Conservation (phyloP, 2,113 vertebrate genomes). For the Eupsittula cactorum region DNA sequence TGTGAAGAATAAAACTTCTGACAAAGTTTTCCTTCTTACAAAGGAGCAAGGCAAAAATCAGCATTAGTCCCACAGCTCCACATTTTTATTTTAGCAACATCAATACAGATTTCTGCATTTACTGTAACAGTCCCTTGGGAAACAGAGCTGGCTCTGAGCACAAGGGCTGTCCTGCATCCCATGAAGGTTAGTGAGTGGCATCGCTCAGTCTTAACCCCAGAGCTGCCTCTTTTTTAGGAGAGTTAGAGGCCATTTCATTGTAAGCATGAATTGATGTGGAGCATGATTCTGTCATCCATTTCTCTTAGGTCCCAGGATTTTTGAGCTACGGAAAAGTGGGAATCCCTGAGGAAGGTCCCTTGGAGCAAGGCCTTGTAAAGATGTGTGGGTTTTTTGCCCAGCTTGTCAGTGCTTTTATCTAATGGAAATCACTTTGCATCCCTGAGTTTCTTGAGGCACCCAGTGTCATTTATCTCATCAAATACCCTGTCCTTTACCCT, state of each 20-base stretch:
- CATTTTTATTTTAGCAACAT: background rate
- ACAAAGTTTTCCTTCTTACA: background rate
- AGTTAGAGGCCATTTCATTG: background rate
- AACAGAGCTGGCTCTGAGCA: background rate
- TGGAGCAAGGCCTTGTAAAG: background rate
- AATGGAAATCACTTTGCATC: background rate
- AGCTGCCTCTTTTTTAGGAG: background rate
- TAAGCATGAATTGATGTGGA: background rate
- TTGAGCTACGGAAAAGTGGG: background rate
- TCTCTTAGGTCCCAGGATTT: background rate
- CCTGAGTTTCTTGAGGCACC: background rate
- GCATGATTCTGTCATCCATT: background rate
- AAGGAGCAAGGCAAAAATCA: background rate
- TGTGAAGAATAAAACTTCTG: background rate
- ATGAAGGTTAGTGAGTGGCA: background rate
- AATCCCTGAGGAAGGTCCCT: background rate
- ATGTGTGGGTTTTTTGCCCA: background rate
- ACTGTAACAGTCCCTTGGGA: background rate
- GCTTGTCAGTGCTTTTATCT: background rate
- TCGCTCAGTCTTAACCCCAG: background rate
- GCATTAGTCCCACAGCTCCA: background rate
- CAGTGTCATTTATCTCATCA: background rate
- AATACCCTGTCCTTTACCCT: background rate
- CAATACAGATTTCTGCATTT: background rate
- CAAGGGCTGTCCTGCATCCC: background rate